phyloP scores from a whole-genome alignment of 2,888 invertebrate genomes.

The Lingula anatina region DNA sequence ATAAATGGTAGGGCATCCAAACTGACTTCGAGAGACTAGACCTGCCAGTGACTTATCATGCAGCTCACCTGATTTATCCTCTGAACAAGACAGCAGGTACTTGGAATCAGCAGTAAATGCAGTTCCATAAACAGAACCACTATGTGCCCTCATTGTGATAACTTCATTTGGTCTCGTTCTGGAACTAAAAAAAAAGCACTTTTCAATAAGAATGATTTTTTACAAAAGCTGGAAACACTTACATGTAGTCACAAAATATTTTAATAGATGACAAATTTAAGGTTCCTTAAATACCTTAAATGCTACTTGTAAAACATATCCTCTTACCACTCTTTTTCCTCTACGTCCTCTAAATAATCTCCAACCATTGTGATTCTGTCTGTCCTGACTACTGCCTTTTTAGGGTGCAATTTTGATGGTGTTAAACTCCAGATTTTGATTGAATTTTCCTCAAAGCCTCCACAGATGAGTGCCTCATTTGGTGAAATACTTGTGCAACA shows the following conservation, averaged over 20 bases:
- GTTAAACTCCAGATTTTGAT: conserved; percentile 85
- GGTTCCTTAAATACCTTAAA: too few relatives aligned
- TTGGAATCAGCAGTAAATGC: conserved; percentile 52
- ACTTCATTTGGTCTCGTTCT: background rate
- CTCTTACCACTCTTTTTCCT: conserved; percentile 1
- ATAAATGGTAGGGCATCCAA: too few relatives aligned
- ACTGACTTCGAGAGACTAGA: too few relatives aligned
- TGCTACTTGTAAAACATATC: conserved; percentile 31
- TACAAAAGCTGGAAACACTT: too few relatives aligned
- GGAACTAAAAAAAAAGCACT: too few relatives aligned
- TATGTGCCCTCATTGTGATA: conserved; percentile 67
- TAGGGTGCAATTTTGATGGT: conserved; percentile 75
- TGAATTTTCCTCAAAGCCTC: conserved; percentile 84
- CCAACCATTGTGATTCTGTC: conserved; percentile 33
- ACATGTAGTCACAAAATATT: too few relatives aligned
- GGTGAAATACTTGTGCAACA: conserved; percentile 32
- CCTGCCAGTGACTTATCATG: too few relatives aligned
- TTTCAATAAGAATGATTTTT: background rate
- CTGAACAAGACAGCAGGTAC: conserved; percentile 62
- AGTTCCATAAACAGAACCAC: conserved; percentile 67
- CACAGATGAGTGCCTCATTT: conserved; percentile 83
- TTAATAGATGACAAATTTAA: too few relatives aligned
- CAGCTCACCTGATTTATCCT: conserved; percentile 63
- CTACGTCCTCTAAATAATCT: conserved; percentile 24
- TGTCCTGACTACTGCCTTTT: conserved; percentile 66